A percentile compares a stretch with the other conserved stretches of the same genome.
Conservation (phyloP, 2,888 invertebrate genomes). For the Nesidiocoris tenuis region DNA sequence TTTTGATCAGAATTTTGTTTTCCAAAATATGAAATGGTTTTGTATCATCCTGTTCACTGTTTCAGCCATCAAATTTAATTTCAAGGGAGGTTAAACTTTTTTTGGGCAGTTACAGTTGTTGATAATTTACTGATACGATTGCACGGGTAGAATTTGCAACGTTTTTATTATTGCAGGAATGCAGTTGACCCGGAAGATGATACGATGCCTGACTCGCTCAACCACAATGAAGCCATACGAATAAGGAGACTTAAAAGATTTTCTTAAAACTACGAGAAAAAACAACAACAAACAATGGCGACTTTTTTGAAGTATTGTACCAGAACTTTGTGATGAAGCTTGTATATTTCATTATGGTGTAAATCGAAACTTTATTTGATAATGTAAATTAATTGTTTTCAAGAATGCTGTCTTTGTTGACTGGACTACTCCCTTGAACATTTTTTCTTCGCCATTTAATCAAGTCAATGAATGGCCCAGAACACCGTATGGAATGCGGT, state of each 20-base stretch:
- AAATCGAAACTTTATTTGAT: slow-evolving; percentile 11
- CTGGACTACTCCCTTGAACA: no score
- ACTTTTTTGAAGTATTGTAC: not conserved
- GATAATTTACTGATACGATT: no score
- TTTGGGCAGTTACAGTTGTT: no score
- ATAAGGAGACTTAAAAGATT: slow-evolving; percentile 15
- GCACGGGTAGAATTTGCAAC: no score
- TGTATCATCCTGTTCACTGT: no score
- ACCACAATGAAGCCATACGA: slow-evolving; percentile 10
- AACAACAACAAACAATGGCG: not conserved
- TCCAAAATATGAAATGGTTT: no score
- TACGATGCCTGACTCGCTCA: not conserved
- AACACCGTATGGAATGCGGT: no score
- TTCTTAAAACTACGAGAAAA: not conserved
- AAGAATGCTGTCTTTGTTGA: not conserved
- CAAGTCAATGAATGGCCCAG: no score
- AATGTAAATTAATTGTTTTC: slow-evolving; percentile 19
- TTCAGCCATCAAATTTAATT: no score
- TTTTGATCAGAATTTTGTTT: no score
- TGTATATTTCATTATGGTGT: slow-evolving; percentile 19
- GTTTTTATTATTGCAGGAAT: slow-evolving; percentile 12
- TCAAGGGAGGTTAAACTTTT: no score
- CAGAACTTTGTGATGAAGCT: slow-evolving; percentile 18
- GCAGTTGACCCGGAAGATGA: not conserved
- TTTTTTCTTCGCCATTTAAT: no score